Evolutionary conservation across 1,140 invertebrate genomes (phyloP), one percentile per base, ranked within the genome.

Genomic region (Ephestia elutella): DNA sequence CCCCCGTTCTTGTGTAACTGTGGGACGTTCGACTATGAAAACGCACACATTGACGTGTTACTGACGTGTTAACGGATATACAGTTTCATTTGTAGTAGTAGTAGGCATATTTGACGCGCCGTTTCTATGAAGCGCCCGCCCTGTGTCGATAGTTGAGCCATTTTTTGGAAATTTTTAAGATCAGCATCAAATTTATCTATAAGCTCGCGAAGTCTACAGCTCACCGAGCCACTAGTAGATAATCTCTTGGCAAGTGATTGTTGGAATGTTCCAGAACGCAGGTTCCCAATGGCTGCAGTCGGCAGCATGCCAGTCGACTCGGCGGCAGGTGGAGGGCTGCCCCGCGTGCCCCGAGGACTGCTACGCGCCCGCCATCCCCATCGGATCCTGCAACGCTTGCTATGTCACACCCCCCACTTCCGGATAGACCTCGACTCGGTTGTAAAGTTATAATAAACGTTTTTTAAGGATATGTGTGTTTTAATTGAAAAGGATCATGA

Each of bases 361-460:
- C 54, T 80, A 75, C 63, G 62, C 71, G 0, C 55, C 73, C 0
- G 54, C 62, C 2, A 62, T 85, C 3, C 78, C 82, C 5, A 60
- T 60, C 20, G 77, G 78, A 0, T 78, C 80, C 5, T 85, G 82
- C 30, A 85, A 85, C 50, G 77, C 78, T 13, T 85, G 82, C 18
- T 18, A 68, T 2, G 35, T 51, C 0, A 56, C 68, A 30, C 73
- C 71, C 0, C 28, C 49, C 53, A 54, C 49, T 44, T 44, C 38
- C 15, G 38, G 38, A 2, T 44, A 44, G 38, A 44, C 5, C 9
- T 32, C 3, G 30, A 32, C 25, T 28, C 3, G 8, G 8, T 28
- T 28, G 8, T 28, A 5, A 28, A n/a, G n/a, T 28, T 44, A 2
- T 15, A 44, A 44, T 44, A 44, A 44, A 44, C 13, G 13, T 15